Conservation (phyloP, 2,113 vertebrate species). For the Pithys albifrons region DNA sequence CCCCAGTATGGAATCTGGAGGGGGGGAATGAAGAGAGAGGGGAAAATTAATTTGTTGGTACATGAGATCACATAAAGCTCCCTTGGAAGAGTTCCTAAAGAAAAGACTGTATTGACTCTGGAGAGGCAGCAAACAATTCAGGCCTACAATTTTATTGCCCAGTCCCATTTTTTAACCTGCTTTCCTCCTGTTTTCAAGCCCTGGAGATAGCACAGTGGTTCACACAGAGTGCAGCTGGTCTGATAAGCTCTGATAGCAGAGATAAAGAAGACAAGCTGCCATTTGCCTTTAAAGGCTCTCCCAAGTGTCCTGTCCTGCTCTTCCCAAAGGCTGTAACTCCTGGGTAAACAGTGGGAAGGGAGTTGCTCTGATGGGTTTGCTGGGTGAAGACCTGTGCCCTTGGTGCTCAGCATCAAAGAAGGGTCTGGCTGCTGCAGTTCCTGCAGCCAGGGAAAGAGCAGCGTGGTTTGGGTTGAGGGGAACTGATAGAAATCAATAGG, state of each 20-base stretch:
- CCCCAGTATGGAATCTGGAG: background rate
- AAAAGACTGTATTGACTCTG: conserved; percentile 25
- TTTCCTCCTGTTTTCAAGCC: conserved; percentile 19
- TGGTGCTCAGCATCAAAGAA: background rate
- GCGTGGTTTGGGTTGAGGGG: background rate
- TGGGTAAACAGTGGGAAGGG: background rate
- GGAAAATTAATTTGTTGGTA: conserved; percentile 24
- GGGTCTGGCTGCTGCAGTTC: background rate
- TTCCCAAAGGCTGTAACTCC: background rate
- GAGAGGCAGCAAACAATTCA: background rate
- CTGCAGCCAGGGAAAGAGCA: background rate
- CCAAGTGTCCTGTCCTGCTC: background rate
- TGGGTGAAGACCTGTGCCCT: background rate
- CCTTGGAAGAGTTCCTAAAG: conserved; percentile 21
- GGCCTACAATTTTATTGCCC: conserved; percentile 1
- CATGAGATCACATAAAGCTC: background rate
- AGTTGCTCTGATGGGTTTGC: background rate
- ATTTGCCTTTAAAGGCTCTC: conserved; percentile 5
- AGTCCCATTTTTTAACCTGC: background rate
- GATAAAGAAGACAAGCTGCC: conserved; percentile 6
- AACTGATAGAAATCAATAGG: background rate
- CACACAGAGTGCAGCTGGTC: background rate
- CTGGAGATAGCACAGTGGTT: background rate
- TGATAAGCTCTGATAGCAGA: conserved; percentile 1
- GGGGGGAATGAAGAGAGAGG: background rate